phyloP scores from a whole-genome alignment of 2,797 vertebrate species.

The Melanotaenia maccullochi region DNA sequence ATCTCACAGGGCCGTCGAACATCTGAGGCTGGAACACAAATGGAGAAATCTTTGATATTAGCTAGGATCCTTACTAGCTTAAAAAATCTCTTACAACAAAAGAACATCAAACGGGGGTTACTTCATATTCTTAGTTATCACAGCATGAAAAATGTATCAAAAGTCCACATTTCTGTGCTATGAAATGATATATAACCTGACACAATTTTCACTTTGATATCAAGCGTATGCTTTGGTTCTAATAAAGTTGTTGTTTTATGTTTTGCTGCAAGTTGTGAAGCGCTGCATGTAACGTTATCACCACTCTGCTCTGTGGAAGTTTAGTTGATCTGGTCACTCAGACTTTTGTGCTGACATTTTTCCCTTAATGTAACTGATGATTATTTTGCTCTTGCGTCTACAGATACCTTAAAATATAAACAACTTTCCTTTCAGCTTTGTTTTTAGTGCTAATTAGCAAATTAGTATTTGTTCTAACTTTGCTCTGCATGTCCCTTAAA shows the following conservation, averaged over 20 bases:
- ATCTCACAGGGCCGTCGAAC: constrained; percentile 32
- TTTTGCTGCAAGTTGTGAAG: neutral
- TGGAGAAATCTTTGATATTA: constrained; percentile 37
- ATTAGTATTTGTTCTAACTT: constrained; percentile 1
- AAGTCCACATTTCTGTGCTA: neutral
- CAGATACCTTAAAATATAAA: neutral
- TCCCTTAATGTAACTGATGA: neutral
- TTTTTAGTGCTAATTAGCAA: neutral
- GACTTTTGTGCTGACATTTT: neutral
- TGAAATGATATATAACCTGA: constrained; percentile 5
- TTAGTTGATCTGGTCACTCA: neutral
- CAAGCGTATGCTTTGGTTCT: constrained; percentile 14
- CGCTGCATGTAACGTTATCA: neutral
- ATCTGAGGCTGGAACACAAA: constrained; percentile 27
- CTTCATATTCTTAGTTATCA: constrained; percentile 11
- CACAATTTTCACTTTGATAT: constrained; percentile 9
- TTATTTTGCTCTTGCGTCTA: neutral
- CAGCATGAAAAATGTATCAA: neutral
- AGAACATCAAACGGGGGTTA: constrained; percentile 23
- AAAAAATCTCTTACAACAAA: constrained; percentile 31
- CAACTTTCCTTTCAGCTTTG: neutral
- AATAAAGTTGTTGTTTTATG: neutral
- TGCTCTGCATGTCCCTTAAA: neutral
- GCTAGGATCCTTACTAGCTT: constrained; percentile 4
- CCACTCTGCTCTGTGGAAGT: neutral